Evolutionary conservation across 2,888 invertebrate species (phyloP), one percentile per base, ranked within the genome.

Genomic region (Oeneis ivallda): DNA sequence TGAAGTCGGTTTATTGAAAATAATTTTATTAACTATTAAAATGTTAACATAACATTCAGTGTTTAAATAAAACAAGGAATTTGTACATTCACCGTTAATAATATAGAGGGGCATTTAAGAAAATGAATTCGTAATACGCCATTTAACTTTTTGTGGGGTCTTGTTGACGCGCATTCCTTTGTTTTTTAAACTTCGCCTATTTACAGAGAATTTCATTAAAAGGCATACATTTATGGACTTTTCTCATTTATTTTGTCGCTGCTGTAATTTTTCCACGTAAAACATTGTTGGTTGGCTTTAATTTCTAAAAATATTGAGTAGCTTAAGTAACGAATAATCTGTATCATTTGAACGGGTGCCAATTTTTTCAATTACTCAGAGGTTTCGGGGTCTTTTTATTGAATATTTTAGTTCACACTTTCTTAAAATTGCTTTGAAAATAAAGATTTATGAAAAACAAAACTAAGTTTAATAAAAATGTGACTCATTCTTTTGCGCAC

Each of bases 71-170:
- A 52, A 13, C 26, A 32, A 19, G 32, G 52, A 52, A 39, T 39
- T 43, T 53, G 15, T 43, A 11, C 54, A 26, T 15, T 57, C 49
- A 32, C 19, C 50, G 41, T 63, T 60, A 67, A 67, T 60, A 67
- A 67, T 63, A 57, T 61, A 26, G 4, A 56, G 32, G 41, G 47
- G 39, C 57, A 64, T 64, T 68, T 60, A 65, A 60, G 57, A 64
- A 62, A 66, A 59, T 87, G 84, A 87, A 89, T 86, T 80, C 80
- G 76, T 85, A 87, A 89, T 84, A 85, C 77, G 84, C 84, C 84
- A 87, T 89, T 87, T 83, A 89, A 89, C 89, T 89, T 89, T 82
- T 79, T 78, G 69, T 78, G 70, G 68, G 72, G 73, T 78, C 84
- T 84, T 84, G 79, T 78, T 77, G 75, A 77, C 79, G 79, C 76